Evolutionary conservation across 37 sponge, comb jelly and placozoan species (phyloP).

Genomic region (Diacarnus erythraeanus): DNA sequence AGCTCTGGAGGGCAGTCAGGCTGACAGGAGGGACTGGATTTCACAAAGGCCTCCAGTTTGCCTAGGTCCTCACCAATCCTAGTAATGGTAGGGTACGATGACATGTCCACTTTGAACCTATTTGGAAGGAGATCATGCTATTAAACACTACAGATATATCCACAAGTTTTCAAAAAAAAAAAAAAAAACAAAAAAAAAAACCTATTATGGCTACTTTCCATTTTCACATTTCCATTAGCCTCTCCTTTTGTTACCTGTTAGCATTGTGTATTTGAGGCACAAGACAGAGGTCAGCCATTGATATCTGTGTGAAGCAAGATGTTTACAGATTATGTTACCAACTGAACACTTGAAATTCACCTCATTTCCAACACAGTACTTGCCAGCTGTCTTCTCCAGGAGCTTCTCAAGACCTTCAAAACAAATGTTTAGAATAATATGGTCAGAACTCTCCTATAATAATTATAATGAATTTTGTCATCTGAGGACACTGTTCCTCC

Average conservation of each 20-base stretch:
- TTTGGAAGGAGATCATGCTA: not conserved
- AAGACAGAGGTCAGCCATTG: constrained; percentile 94
- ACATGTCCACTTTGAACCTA: constrained; percentile 91
- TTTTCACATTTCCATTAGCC: not conserved
- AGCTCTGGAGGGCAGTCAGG: constrained; percentile 91
- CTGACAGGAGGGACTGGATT: constrained; percentile 74
- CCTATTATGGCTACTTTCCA: too few relatives aligned
- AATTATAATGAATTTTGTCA: too few relatives aligned
- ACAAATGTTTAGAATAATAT: too few relatives aligned
- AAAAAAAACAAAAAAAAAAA: not conserved
- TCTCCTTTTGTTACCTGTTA: constrained; percentile 52
- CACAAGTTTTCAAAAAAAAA: not conserved
- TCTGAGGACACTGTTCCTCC: too few relatives aligned
- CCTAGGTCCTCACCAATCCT: constrained; percentile 72
- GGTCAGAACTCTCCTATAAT: too few relatives aligned
- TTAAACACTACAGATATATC: not conserved
- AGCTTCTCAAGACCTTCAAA: constrained; percentile 82
- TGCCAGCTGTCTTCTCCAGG: constrained; percentile 74
- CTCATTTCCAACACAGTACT: constrained; percentile 96
- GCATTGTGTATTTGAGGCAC: constrained; percentile 97
- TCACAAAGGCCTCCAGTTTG: constrained; percentile 74
- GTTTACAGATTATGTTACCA: not conserved
- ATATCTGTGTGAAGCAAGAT: constrained; percentile 44
- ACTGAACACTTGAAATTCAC: constrained; percentile 32
- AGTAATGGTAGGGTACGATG: constrained; percentile 75